Percentiles rank a stretch among this genome's conserved stretches.
These are phyloP conservation scores for Gracilinanus agilis DNA, from an alignment of 2,113 vertebrate species.

Conservation along the genomic window DNA sequence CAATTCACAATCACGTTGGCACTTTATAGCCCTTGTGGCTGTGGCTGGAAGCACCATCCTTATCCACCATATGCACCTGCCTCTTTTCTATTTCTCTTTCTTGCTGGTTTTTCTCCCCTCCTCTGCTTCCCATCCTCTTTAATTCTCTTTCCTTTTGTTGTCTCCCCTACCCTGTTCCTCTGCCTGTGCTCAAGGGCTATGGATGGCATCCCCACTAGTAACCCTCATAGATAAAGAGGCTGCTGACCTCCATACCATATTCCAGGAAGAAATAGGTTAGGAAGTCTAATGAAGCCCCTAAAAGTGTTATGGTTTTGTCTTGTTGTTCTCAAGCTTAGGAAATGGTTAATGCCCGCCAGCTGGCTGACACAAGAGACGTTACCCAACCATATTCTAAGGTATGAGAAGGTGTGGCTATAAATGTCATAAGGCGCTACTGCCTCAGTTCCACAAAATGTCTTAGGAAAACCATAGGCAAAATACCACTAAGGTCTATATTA, in stretches of 20 bases:
- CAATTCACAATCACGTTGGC: neutral
- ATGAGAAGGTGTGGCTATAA: neutral
- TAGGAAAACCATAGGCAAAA: neutral
- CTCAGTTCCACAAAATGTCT: neutral
- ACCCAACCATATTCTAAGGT: neutral
- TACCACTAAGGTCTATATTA: neutral
- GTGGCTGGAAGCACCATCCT: accelerated
- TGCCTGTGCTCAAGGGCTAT: neutral
- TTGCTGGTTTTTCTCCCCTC: neutral
- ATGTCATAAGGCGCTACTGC: neutral
- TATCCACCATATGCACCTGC: neutral
- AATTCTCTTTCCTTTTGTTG: neutral
- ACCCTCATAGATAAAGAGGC: neutral
- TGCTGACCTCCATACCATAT: neutral
- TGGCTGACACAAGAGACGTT: neutral
- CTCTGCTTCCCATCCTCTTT: neutral
- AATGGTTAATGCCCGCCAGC: neutral
- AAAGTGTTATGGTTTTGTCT: neutral
- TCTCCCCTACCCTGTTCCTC: neutral
- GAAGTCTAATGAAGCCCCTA: neutral
- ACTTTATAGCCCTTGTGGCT: neutral
- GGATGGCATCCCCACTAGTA: neutral
- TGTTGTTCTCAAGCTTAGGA: neutral
- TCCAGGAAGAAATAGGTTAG: neutral
- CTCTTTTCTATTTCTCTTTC: neutral